Base-by-base conservation (phyloP, 2,797 vertebrate genomes). In the Coluber constrictor region DNA sequence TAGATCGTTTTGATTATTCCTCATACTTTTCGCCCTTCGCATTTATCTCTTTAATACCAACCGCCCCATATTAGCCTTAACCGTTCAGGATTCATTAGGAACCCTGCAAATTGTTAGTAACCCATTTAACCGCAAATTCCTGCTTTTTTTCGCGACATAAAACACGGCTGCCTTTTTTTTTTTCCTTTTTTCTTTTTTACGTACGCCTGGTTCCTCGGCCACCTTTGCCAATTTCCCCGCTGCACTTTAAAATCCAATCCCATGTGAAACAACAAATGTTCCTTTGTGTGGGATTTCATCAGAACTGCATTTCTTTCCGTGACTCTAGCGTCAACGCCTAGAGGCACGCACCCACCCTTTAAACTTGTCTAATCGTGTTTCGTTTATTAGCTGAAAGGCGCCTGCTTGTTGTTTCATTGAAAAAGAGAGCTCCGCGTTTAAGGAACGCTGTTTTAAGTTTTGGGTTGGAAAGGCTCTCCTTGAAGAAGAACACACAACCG, bases 261-360 rank as follows among this genome's bases (percentile, higher is more conserved):
- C 87, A 91, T 90, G 89, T 32, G 92, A 51, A 90, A 90, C 27
- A 90, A 89, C 93, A 90, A 95, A 43, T 27, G 37, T 2, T 43
- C 12, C 29, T 57, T 89, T 74, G 89, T 79, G 87, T 55, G 90
- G 57, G n/a, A 10, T 93, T 95, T 93, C 90, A 90, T 88, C 79
- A 87, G 63, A 88, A 92, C 18, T 51, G n/a, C 43, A 29, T 88
- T 90, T 91, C 90, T 79, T 93, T 61, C 88, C 92, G 54, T 83
- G 47, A 32, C 32, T 37, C 5, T 20, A 1, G 86, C 16, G 16
- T 87, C n/a, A 57, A 57, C 55, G 70, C 70, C 70, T 43, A 79
- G 16, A 43, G 70, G 70, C 70, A 43, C 3, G 32, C 16, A 1
- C 70, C 32, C n/a, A 43, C 32, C 70, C 70, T 9, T 43, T 79